Conservation (phyloP, 2,888 invertebrate genomes). For the Iphiclides podalirius region DNA sequence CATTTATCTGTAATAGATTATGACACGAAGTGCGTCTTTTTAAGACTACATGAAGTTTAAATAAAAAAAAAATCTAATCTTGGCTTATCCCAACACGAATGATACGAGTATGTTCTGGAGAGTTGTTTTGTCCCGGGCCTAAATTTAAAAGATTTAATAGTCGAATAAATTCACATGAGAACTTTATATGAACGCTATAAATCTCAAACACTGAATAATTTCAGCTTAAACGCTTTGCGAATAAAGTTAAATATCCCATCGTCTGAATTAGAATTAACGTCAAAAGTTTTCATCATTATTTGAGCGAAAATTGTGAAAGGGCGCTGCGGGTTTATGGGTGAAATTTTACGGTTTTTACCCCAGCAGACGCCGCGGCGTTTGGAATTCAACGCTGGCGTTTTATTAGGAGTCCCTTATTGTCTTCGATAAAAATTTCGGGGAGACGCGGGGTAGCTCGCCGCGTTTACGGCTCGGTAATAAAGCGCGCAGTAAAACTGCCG, state of each 20-base stretch:
- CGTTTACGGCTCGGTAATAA: constrained; percentile 17
- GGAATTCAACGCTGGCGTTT: constrained; percentile 38
- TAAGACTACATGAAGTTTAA: too few species aligned
- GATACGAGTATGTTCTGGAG: too few species aligned
- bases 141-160: too few species aligned
- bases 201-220: too few species aligned
- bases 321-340: constrained; percentile 19
- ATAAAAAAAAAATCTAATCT: too few species aligned
- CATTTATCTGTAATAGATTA: too few species aligned
- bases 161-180: too few species aligned
- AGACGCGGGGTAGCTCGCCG: constrained; percentile 28
- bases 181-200: too few species aligned
- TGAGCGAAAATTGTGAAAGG: constrained; percentile 25
- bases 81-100: too few species aligned
- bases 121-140: too few species aligned
- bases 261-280: constrained; percentile 1
- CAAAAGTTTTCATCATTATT: constrained; percentile 21
- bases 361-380: constrained; percentile 24
- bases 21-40: too few species aligned
- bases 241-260: constrained; percentile 1
- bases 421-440: constrained; percentile 68
- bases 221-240: not conserved
- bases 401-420: constrained; percentile 68
- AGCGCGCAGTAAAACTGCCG: constrained; percentile 28
- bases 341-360: constrained; percentile 30